These are phyloP conservation scores for Pimephales promelas DNA, from an alignment of 2,113 vertebrate species.

Conservation along the genomic window DNA sequence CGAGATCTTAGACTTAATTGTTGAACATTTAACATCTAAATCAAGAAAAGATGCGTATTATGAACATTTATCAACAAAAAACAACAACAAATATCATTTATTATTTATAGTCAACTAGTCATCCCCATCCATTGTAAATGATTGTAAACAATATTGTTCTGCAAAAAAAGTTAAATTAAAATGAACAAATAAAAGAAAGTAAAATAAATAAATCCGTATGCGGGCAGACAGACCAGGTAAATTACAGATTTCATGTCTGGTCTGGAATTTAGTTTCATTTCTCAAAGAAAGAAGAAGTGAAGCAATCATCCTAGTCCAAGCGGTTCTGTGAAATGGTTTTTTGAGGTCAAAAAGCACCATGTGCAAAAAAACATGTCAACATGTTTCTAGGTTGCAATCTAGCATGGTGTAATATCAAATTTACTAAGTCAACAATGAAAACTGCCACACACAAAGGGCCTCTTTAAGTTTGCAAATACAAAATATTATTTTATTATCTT, in stretches of 20 bases:
- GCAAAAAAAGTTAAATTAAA: neutral
- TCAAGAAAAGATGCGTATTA: too few species aligned
- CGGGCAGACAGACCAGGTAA: neutral
- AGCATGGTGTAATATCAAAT: neutral
- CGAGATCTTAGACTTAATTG: too few species aligned
- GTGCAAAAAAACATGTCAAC: neutral
- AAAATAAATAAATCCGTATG: neutral
- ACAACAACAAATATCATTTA: too few species aligned
- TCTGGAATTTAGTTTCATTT: neutral
- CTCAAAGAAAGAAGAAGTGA: neutral
- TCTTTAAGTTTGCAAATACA: neutral
- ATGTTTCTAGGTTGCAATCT: neutral
- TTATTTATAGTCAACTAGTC: too few species aligned
- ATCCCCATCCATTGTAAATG: too few species aligned
- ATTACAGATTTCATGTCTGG: neutral
- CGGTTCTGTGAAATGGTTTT: neutral
- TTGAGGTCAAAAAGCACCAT: neutral
- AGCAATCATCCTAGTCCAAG: neutral
- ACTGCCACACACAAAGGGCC: neutral
- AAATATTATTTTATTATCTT: neutral
- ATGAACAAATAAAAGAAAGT: neutral
- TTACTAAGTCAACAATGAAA: neutral
- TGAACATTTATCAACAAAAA: too few species aligned
- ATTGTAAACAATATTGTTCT: neutral
- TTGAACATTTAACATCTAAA: too few species aligned